A percentile compares a stretch with the other conserved stretches of the same genome.
Evolutionary conservation across 2,797 vertebrate genomes (phyloP).

Genomic region (Prionace glauca): DNA sequence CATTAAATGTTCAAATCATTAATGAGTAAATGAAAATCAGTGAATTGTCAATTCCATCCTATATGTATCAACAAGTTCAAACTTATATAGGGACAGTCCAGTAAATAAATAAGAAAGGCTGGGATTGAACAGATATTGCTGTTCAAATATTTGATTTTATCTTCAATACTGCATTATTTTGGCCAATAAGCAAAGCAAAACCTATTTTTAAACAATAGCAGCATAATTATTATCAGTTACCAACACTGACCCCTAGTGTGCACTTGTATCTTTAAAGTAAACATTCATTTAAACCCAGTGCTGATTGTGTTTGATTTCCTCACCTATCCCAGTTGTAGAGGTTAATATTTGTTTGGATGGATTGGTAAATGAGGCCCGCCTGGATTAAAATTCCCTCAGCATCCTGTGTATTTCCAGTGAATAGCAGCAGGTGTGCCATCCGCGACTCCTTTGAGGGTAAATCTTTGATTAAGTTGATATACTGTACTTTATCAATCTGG

Average conservation of each 20-base stretch:
- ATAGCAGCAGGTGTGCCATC: slow-evolving; percentile 79
- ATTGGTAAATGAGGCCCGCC: slow-evolving; percentile 81
- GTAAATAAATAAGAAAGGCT: background rate
- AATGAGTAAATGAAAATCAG: background rate
- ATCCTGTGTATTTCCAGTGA: slow-evolving; percentile 83
- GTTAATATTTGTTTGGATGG: slow-evolving; percentile 83
- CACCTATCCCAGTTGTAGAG: slow-evolving; percentile 97
- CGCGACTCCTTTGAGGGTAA: slow-evolving; percentile 86
- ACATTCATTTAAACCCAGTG: background rate
- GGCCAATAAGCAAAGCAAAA: background rate
- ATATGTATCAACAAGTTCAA: background rate
- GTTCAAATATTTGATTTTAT: background rate
- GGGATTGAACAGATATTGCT: background rate
- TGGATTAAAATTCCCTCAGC: slow-evolving; percentile 84
- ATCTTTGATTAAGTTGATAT: slow-evolving; percentile 84
- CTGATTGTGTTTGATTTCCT: background rate
- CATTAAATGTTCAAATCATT: background rate
- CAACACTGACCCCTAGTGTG: slow-evolving; percentile 27
- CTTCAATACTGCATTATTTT: background rate
- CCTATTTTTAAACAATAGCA: background rate
- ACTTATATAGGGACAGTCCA: background rate
- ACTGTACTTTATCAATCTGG: slow-evolving; percentile 85
- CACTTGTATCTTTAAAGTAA: background rate
- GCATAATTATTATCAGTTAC: background rate
- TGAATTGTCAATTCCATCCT: background rate